Base-by-base conservation (phyloP, 2,888 invertebrate species). In the Drosophila pseudotakahashii region DNA sequence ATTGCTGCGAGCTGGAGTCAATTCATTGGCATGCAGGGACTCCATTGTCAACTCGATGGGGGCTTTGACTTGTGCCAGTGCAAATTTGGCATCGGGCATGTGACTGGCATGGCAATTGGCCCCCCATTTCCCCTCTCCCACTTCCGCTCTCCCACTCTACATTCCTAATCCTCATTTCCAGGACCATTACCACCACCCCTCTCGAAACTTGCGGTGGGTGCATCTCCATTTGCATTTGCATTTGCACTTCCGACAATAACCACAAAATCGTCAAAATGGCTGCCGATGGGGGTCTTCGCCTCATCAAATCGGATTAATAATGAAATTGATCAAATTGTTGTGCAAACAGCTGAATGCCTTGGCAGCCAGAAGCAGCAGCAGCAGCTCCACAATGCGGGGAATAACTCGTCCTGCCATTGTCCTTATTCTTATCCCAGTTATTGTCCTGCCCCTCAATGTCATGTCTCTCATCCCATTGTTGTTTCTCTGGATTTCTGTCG, bases 21-120 rank as follows among this genome's bases (percentile, higher is more conserved):
- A 75, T 79, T 88, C 75, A 77, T 82, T 78, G 82, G 73, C 71
- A 84, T 84, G 85, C 85, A 66, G 62, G 69, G 68, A 70, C 73
- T 73, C 60, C 57, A 67, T 73, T 67, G 66, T 73, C 66, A 73
- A 54, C 72, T 73, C 44, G 44, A 58, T 48, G 57, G 59, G 59
- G 42, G 52, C 75, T 69, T 75, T 73, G 75, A 73, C 75, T 73
- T 74, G 62, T 48, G 53, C 52, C 44, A 54, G 59, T 87, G 85
- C 73, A 84, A 84, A 82, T 77, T 75, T 75, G 78, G 45, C 64
- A 68, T 50, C 50, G 77, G 63, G 57, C 70, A 69, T 79, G 74
- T 77, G 80, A 66, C 75, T 68, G 55, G 73, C 77, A 84, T 77
- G 48, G 57, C 59, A 80, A 83, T 73, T 32, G 41, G 19, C 32